phyloP scores from a whole-genome alignment of 2,113 vertebrate genomes.

The Sphyrna mokarran region DNA sequence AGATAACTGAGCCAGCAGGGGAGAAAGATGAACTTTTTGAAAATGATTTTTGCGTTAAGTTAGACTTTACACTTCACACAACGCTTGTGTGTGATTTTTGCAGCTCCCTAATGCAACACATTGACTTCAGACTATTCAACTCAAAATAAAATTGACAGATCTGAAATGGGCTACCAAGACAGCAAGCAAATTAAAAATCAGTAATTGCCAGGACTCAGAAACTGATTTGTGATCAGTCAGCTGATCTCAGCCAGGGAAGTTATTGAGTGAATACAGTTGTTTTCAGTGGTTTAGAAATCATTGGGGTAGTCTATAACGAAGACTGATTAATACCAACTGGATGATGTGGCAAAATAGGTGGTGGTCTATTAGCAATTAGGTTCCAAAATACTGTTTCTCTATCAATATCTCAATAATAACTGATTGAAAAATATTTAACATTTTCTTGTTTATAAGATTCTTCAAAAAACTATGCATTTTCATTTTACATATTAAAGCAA shows the following conservation, averaged over 20 bases:
- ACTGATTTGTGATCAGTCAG: background rate
- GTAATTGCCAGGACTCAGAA: background rate
- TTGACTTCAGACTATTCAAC: background rate
- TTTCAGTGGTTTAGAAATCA: background rate
- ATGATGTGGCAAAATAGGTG: background rate
- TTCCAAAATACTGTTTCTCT: background rate
- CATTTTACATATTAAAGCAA: background rate
- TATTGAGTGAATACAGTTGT: background rate
- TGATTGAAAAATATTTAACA: background rate
- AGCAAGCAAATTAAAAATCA: background rate
- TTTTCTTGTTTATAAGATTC: background rate
- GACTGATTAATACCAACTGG: background rate
- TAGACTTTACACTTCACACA: background rate
- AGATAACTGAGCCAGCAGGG: background rate
- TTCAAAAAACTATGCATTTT: background rate
- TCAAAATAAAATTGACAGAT: background rate
- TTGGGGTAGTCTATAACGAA: background rate
- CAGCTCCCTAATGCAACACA: background rate
- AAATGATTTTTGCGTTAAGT: background rate
- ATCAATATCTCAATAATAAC: background rate
- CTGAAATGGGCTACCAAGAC: background rate
- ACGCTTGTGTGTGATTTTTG: background rate
- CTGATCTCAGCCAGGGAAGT: background rate
- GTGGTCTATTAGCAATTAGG: background rate
- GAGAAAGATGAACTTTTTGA: background rate